Conservation (phyloP, 2,797 vertebrate genomes). For the Acridotheres tristis region DNA sequence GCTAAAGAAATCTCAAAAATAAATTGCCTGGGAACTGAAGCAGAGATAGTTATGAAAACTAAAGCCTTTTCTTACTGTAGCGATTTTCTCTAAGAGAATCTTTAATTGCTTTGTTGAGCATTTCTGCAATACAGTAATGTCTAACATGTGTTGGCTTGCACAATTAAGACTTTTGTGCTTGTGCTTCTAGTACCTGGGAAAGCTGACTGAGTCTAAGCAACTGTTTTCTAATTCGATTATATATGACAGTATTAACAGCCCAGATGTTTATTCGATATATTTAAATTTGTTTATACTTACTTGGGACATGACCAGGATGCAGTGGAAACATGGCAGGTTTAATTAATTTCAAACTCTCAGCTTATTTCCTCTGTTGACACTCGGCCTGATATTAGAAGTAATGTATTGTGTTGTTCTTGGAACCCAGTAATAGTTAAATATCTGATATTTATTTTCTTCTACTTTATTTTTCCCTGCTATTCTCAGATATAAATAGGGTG, state of each 20-base stretch:
- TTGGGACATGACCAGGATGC: conserved; percentile 27
- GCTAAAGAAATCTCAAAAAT: background rate
- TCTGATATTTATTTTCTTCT: background rate
- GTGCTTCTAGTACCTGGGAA: conserved; percentile 11
- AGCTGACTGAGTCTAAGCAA: background rate
- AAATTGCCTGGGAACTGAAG: background rate
- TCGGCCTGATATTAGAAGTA: background rate
- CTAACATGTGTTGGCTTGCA: background rate
- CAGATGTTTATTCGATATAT: conserved; percentile 1
- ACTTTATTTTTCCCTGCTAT: background rate
- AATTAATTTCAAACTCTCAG: conserved; percentile 53
- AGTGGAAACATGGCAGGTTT: conserved; percentile 19
- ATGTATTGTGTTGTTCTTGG: conserved; percentile 1
- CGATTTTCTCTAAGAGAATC: background rate
- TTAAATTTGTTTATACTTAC: conserved; percentile 52
- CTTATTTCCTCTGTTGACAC: background rate
- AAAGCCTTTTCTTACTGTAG: background rate
- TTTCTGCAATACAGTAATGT: background rate
- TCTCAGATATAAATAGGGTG: background rate
- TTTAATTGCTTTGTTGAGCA: background rate
- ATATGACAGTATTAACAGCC: background rate
- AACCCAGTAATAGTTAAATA: background rate
- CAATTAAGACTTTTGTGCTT: background rate
- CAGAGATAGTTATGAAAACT: background rate
- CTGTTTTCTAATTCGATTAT: background rate